These are phyloP conservation scores for Lanius ludovicianus DNA, from an alignment of 2,113 vertebrate species.

Conservation along the genomic window DNA sequence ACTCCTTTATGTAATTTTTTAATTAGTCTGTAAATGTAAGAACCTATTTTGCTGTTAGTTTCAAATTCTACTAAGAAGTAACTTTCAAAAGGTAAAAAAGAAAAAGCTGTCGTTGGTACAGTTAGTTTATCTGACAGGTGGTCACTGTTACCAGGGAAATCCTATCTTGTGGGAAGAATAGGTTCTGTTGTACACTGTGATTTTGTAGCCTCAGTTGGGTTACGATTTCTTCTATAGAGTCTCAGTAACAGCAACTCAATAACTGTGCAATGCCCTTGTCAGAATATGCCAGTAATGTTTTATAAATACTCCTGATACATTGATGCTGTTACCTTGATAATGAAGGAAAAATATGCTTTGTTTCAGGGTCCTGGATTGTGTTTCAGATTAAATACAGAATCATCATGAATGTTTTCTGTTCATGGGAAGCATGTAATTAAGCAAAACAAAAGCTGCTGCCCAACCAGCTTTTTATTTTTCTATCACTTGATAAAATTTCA, in stretches of 20 bases:
- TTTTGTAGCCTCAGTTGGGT: not conserved
- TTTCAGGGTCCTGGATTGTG: not conserved
- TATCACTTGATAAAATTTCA: not conserved
- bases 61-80: not conserved
- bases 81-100: not conserved
- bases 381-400: not conserved
- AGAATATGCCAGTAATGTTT: not conserved
- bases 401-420: not conserved
- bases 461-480: not conserved
- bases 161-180: rapidly evolving
- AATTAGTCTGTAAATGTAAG: not conserved
- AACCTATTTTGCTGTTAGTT: not conserved
- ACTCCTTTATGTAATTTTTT: not conserved
- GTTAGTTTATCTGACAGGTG: not conserved
- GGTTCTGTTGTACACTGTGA: not conserved
- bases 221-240: not conserved
- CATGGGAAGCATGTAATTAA: not conserved
- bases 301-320: not conserved
- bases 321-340: not conserved
- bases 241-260: not conserved
- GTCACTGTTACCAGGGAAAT: not conserved
- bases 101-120: not conserved
- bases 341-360: not conserved
- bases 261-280: not conserved
- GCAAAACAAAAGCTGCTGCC: not conserved